These are phyloP conservation scores for Scolopax bukidnonensis DNA, from an alignment of 2,797 vertebrate species.

Conservation along the genomic window DNA sequence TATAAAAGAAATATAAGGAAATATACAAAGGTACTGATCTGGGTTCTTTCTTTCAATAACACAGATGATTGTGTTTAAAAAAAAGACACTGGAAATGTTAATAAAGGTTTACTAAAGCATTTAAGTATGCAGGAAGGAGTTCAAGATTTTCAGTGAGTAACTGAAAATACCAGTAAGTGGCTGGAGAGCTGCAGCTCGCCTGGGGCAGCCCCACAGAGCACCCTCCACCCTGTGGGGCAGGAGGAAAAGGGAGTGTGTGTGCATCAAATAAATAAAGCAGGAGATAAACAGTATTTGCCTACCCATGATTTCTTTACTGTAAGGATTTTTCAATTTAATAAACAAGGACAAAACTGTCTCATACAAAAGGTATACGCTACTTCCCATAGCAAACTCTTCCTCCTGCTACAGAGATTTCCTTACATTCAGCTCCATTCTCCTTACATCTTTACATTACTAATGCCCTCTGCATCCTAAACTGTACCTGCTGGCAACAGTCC, in stretches of 20 bases:
- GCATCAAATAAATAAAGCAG: accelerated
- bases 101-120: neutral
- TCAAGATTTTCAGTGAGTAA: neutral
- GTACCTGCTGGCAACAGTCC: neutral
- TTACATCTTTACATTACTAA: neutral
- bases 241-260: neutral
- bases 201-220: neutral
- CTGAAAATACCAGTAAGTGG: neutral
- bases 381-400: neutral
- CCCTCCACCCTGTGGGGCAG: accelerated
- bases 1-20: neutral
- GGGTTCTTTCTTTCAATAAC: neutral
- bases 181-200: neutral
- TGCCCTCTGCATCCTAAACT: neutral
- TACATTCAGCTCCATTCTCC: neutral
- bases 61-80: accelerated
- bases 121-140: neutral
- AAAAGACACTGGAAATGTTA: neutral
- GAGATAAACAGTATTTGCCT: neutral
- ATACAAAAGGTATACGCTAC: accelerated
- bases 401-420: neutral
- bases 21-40: accelerated
- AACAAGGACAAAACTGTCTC: neutral
- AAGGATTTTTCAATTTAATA: accelerated
- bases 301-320: neutral